Conservation (phyloP, 2,888 invertebrate species). For the Agriotes lineatus region DNA sequence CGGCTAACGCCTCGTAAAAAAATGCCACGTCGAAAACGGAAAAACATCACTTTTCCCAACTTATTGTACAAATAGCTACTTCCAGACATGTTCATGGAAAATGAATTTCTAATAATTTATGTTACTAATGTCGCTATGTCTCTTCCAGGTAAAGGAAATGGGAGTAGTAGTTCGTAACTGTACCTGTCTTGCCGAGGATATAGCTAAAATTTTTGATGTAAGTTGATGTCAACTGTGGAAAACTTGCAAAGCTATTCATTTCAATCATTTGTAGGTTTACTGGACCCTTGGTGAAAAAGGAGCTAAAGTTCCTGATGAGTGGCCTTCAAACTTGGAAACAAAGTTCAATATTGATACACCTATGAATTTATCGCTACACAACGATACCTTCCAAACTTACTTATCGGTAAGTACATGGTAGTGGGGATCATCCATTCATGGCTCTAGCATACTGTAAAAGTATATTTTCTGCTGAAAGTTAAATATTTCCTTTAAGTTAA, state of each 20-base stretch:
- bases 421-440: too few relatives aligned
- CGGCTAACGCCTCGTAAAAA: too few relatives aligned
- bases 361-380: slow-evolving; percentile 74
- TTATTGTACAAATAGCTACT: too few relatives aligned
- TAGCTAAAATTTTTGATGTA: slow-evolving; percentile 92
- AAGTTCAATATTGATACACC: slow-evolving; percentile 80
- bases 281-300: slow-evolving; percentile 85
- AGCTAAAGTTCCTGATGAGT: slow-evolving; percentile 79
- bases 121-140: background rate
- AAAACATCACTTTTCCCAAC: too few relatives aligned
- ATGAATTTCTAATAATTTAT: background rate
- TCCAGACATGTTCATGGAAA: background rate
- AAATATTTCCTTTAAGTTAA: too few relatives aligned
- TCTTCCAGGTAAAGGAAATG: slow-evolving; percentile 85
- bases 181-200: slow-evolving; percentile 84
- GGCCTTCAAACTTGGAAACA: slow-evolving; percentile 82
- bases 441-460: too few relatives aligned
- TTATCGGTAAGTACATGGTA: slow-evolving; percentile 72
- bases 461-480: too few relatives aligned
- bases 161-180: slow-evolving; percentile 88
- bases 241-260: too few relatives aligned
- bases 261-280: slow-evolving; percentile 74
- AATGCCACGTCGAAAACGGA: too few relatives aligned
- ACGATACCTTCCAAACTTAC: slow-evolving; percentile 72
- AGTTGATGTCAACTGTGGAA: too few relatives aligned